Conservation (phyloP, 2,888 invertebrate genomes). For the Conus canariensis region DNA sequence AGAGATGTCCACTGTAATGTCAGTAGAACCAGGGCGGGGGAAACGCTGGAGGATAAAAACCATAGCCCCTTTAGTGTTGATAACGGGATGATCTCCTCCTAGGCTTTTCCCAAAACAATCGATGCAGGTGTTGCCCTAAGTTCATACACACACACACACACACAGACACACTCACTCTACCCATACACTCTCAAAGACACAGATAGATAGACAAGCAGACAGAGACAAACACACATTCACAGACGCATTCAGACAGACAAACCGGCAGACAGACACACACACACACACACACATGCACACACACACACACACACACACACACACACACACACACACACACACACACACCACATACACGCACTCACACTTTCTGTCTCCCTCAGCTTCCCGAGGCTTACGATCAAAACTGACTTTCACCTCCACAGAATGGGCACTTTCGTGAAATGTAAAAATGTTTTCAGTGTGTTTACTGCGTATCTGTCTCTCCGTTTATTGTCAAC, state of each 20-base stretch:
- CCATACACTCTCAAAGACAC: slow-evolving; percentile 39
- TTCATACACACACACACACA: slow-evolving; percentile 38
- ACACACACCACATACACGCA: background rate
- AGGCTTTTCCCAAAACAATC: background rate
- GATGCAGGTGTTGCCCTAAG: too few species aligned
- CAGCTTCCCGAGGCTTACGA: background rate
- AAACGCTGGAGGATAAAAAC: too few species aligned
- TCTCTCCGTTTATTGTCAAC: too few species aligned
- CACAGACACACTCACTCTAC: slow-evolving; percentile 31
- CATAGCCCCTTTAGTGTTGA: too few species aligned
- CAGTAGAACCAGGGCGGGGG: too few species aligned
- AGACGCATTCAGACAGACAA: slow-evolving; percentile 24
- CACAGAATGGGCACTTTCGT: too few species aligned
- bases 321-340: slow-evolving; percentile 33
- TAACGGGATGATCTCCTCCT: too few species aligned
- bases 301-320: slow-evolving; percentile 33
- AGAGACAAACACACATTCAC: slow-evolving; percentile 36
- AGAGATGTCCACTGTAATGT: too few species aligned
- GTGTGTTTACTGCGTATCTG: too few species aligned
- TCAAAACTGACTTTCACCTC: background rate
- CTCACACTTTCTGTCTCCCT: background rate
- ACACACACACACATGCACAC: slow-evolving; percentile 32
- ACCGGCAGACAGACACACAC: background rate
- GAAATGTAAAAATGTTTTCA: too few species aligned
- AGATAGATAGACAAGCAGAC: slow-evolving; percentile 31